phyloP scores from a whole-genome alignment of 2,797 vertebrate genomes.

The Hirundo rustica region DNA sequence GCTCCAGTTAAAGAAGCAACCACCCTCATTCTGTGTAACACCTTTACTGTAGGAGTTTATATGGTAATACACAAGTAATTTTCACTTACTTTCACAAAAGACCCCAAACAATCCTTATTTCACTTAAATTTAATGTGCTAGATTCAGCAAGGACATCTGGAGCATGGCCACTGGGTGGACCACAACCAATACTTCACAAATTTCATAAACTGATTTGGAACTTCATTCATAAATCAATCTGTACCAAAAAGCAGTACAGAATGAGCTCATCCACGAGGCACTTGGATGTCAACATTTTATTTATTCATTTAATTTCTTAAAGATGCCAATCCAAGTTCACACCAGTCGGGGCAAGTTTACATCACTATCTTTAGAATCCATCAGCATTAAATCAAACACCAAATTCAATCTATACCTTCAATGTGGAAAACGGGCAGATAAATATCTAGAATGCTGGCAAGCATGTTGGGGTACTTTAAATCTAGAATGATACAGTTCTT shows the following conservation, averaged over 20 bases:
- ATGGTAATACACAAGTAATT: background rate
- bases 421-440: background rate
- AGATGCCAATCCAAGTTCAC: background rate
- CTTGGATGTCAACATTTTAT: conserved; percentile 39
- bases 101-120: background rate
- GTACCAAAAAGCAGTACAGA: background rate
- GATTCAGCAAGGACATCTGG: background rate
- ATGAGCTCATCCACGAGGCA: conserved; percentile 35
- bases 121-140: background rate
- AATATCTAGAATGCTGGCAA: background rate
- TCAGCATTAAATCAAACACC: background rate
- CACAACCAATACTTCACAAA: background rate
- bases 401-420: background rate
- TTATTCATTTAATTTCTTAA: conserved; percentile 26
- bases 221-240: conserved; percentile 57
- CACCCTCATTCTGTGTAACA: background rate
- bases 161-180: background rate
- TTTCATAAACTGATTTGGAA: background rate
- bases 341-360: background rate
- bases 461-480: background rate
- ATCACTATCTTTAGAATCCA: background rate
- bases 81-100: background rate
- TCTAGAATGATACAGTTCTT: background rate
- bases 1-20: background rate
- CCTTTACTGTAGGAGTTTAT: background rate